phyloP scores from a whole-genome alignment of 1,140 invertebrate species.

The Apis laboriosa region DNA sequence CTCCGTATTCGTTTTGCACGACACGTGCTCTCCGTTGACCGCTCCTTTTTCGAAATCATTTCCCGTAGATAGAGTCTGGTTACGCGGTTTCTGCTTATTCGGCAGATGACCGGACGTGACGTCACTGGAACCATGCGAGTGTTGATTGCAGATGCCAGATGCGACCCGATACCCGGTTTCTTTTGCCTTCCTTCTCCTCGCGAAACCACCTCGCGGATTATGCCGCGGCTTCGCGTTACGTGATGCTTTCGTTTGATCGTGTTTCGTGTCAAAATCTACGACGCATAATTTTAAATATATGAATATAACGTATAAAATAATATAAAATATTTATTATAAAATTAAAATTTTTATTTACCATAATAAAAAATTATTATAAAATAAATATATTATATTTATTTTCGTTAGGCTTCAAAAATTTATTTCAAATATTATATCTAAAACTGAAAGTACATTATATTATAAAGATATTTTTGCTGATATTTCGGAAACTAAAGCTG shows the following conservation, averaged over 20 bases:
- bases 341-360: too few species aligned
- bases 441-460: too few species aligned
- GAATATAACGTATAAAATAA: neutral
- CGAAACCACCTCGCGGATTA: constrained; percentile 23
- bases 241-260: constrained; percentile 9
- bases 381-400: too few species aligned
- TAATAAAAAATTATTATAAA: too few species aligned
- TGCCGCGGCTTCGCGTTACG: constrained; percentile 38
- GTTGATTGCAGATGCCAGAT: constrained; percentile 67
- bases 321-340: too few species aligned
- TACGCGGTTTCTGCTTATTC: constrained; percentile 72
- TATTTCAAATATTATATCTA: too few species aligned
- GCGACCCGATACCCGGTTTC: constrained; percentile 68
- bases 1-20: constrained; percentile 14
- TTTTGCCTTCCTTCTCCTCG: constrained; percentile 36
- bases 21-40: constrained; percentile 50
- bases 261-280: constrained; percentile 32
- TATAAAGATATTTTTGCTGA: too few species aligned
- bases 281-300: constrained; percentile 18
- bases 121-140: constrained; percentile 62
- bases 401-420: too few species aligned
- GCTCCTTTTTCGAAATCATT: constrained; percentile 60
- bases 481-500: too few species aligned
- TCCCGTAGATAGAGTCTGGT: constrained; percentile 57
- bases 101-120: constrained; percentile 69